Conservation (phyloP, 2,888 invertebrate species). For the Epistrophe grossulariae region DNA sequence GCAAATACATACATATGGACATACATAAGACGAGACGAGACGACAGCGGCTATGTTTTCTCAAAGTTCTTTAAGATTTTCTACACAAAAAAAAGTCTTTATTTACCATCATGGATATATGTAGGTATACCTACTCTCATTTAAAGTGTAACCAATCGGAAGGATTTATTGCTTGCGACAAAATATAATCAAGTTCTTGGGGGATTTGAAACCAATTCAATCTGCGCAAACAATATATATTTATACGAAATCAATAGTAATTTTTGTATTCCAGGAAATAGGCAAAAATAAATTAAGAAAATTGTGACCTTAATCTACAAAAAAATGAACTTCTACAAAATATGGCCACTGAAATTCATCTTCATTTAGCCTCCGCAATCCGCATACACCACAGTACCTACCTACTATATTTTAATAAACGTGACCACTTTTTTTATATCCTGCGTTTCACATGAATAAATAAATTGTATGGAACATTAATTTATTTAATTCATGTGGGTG, state of each 20-base stretch:
- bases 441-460: conserved; percentile 46
- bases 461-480: conserved; percentile 61
- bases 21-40: background rate
- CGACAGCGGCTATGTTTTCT: background rate
- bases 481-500: conserved; percentile 54
- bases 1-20: background rate
- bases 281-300: conserved; percentile 25
- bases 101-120: background rate
- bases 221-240: conserved; percentile 43
- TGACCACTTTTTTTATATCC: conserved; percentile 14
- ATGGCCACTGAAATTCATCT: background rate
- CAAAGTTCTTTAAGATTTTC: background rate
- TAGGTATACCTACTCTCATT: conserved; percentile 3
- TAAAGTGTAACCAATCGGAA: conserved; percentile 23
- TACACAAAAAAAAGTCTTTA: background rate
- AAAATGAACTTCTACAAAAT: background rate
- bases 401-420: too few relatives aligned
- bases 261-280: conserved; percentile 8
- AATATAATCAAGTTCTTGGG: background rate
- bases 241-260: conserved; percentile 58
- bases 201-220: conserved; percentile 46
- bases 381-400: background rate
- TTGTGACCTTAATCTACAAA: conserved; percentile 21
- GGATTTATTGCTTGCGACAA: conserved; percentile 7
- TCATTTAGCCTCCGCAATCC: background rate